phyloP scores from a whole-genome alignment of 2,797 vertebrate genomes.

The Echeneis naucrates region DNA sequence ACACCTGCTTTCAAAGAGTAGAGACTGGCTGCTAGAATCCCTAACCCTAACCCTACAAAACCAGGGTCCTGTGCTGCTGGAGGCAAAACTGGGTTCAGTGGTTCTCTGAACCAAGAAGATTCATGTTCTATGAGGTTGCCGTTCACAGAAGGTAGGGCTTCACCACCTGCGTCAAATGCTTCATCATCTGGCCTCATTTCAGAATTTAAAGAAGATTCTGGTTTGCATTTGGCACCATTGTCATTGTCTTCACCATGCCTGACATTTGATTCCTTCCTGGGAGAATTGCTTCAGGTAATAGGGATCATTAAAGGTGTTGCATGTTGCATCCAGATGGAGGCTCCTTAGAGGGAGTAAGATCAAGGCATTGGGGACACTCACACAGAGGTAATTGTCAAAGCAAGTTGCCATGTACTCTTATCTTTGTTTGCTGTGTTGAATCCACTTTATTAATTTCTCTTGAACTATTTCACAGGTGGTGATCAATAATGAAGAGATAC shows the following conservation, averaged over 20 bases:
- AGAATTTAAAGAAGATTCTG: conserved; percentile 30
- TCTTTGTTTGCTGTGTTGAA: too few species aligned
- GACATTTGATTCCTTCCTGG: conserved; percentile 8
- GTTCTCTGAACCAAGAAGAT: conserved; percentile 10
- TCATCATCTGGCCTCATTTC: conserved; percentile 42
- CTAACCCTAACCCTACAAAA: too few species aligned
- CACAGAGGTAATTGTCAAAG: too few species aligned
- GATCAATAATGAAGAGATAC: too few species aligned
- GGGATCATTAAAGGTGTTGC: not conserved
- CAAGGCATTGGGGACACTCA: not conserved
- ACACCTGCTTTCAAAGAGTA: conserved; percentile 26
- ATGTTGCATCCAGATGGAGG: not conserved
- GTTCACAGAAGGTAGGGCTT: not conserved
- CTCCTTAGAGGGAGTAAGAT: not conserved
- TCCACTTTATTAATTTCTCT: too few species aligned
- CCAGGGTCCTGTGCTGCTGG: not conserved
- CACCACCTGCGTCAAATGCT: conserved; percentile 71
- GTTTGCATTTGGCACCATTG: not conserved
- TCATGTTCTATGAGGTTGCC: rapidly evolving
- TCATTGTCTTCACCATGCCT: not conserved
- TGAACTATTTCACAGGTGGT: too few species aligned
- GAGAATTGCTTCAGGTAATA: conserved; percentile 2
- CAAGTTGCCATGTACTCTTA: too few species aligned
- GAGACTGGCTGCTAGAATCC: not conserved
- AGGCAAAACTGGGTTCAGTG: not conserved